Conservation (phyloP, 2,797 vertebrate genomes). For the Eremophila alpestris region DNA sequence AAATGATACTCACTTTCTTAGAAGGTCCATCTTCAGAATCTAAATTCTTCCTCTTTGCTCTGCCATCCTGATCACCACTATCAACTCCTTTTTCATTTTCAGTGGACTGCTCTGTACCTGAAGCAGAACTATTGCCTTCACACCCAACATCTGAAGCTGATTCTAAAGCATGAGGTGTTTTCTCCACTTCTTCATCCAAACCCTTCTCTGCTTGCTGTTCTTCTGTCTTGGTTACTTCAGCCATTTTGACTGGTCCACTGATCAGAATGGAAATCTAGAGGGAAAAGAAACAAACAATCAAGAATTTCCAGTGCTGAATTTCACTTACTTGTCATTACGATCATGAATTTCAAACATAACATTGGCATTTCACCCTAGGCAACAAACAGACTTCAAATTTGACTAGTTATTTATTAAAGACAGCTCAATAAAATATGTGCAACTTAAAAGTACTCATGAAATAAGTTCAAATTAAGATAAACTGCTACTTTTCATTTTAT, state of each 20-base stretch:
- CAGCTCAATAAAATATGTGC: not conserved
- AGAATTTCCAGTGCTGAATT: not conserved
- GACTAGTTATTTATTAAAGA: not conserved
- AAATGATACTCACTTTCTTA: slow-evolving; percentile 51
- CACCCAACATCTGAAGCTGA: not conserved
- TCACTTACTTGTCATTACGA: fast-evolving
- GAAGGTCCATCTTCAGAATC: slow-evolving; percentile 42
- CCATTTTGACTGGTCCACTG: slow-evolving; percentile 42
- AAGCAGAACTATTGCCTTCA: slow-evolving; percentile 16
- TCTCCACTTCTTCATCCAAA: slow-evolving; percentile 50
- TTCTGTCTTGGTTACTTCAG: slow-evolving; percentile 51
- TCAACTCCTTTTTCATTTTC: slow-evolving; percentile 14
- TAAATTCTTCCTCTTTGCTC: slow-evolving; percentile 20
- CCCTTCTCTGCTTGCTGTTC: slow-evolving; percentile 46
- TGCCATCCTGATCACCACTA: not conserved
- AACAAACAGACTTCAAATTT: not conserved
- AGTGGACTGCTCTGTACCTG: slow-evolving; percentile 6
- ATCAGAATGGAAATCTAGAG: slow-evolving; percentile 42
- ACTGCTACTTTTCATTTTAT: not conserved
- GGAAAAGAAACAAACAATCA: not conserved
- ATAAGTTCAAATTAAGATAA: not conserved
- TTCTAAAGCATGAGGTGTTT: not conserved
- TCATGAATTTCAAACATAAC: not conserved
- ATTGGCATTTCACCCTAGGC: not conserved
- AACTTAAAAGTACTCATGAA: not conserved